phyloP scores from a whole-genome alignment of 2,797 vertebrate genomes.

The Rhinophrynus dorsalis region DNA sequence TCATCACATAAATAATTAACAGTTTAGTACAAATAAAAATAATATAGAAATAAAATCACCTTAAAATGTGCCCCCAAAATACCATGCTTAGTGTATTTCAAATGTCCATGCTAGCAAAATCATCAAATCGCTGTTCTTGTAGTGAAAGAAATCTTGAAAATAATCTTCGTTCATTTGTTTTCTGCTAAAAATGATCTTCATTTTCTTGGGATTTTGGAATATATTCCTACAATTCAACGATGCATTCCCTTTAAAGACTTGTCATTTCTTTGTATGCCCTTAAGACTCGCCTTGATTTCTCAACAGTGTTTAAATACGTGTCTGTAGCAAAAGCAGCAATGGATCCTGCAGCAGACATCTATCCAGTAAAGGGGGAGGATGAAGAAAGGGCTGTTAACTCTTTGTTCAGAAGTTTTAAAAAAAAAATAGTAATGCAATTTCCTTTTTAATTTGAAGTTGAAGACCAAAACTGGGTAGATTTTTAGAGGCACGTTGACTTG shows the following conservation, averaged over 20 bases:
- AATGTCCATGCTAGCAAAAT: background rate
- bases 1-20: too few relatives aligned
- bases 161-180: background rate
- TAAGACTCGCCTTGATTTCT: constrained; percentile 10
- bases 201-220: background rate
- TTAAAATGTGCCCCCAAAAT: constrained; percentile 4
- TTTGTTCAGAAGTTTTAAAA: background rate
- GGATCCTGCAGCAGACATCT: constrained; percentile 30
- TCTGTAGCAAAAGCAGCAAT: constrained; percentile 18
- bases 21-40: background rate
- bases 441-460: background rate
- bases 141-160: background rate
- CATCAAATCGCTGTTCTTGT: background rate
- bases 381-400: constrained; percentile 4
- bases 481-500: background rate
- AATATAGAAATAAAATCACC: constrained; percentile 23
- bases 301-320: constrained; percentile 23
- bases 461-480: background rate
- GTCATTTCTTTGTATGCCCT: background rate
- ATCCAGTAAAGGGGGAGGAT: constrained; percentile 11
- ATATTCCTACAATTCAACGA: background rate
- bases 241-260: background rate
- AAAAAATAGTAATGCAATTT: constrained; percentile 14
- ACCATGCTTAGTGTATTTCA: constrained; percentile 14
- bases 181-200: background rate